Base-by-base conservation (phyloP, 2,888 invertebrate species). In the Marronus borbonicus region DNA sequence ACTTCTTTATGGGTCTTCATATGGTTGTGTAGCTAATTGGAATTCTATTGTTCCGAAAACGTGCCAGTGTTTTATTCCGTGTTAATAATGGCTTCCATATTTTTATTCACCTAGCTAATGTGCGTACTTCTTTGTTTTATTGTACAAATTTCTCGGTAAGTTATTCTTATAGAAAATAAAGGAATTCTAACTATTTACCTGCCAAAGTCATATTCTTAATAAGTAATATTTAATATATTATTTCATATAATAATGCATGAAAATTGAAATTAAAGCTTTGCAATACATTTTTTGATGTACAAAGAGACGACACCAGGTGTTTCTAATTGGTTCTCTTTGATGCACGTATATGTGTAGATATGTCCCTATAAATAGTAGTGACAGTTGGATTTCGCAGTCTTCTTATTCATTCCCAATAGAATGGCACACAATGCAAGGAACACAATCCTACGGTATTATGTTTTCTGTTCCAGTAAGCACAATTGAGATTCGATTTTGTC, bases 401-500 rank as follows among this genome's bases (percentile, higher is more conserved):
- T 81, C 82, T 81, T 82, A 84, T 84, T 83, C 82, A 84, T 84
- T 83, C 80, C 81, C 82, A 84, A 83, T 83, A 80, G 82, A 80
- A 72, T 74, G 62, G 60, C 10, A 52, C 17, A 82, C 78, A 79
- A 85, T 83, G 81, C 77, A 78, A 82, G 79, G 83, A 85, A 82
- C 83, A 83, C 83, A 84, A 84, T 84, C 81, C 82, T 74, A 20
- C 44, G 69, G 80, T 81, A 83, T 84, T 84, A 83, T 84, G 81
- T 81, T 80, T 80, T 81, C 81, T 79, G 80, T 80, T 79, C 80
- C 81, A 80, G 83, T 84, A 83, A 82, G 83, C 82, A 85, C 83
- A 82, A 85, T 85, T 85, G 86, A 85, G 85, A 85, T 85, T 85
- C 84, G 85, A 86, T 86, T 86, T 86, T 84, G 86, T 84, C 84